Evolutionary conservation across 2,888 invertebrate species (phyloP).

Genomic region (Lucinisca nassula): DNA sequence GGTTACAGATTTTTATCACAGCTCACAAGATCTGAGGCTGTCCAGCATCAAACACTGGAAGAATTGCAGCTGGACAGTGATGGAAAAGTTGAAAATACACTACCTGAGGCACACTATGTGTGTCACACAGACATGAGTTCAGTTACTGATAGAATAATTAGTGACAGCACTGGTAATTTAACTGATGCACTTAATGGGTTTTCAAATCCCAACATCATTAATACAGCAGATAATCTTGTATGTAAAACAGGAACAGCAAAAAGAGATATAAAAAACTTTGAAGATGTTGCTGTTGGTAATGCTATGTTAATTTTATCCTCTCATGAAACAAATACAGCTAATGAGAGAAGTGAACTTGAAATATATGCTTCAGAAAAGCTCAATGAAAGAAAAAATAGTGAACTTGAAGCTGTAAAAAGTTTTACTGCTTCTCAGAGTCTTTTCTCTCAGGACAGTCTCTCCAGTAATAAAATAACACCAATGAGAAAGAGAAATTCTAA

Average conservation of each 20-base stretch:
- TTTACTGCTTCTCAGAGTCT: not conserved
- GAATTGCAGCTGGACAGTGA: no score
- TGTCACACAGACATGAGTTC: not conserved
- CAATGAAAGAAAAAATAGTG: not conserved
- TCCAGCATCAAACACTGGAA: not conserved
- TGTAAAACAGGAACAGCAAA: no score
- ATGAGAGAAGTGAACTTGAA: not conserved
- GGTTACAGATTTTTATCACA: constrained; percentile 59
- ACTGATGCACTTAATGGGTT: no score
- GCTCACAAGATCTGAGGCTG: constrained; percentile 19
- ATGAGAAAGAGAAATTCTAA: not conserved
- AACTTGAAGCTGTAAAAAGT: not conserved
- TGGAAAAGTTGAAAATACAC: no score
- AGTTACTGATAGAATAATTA: not conserved
- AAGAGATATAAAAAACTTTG: no score
- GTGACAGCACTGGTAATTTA: no score
- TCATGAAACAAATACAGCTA: no score
- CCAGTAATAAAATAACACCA: not conserved
- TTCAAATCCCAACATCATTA: no score
- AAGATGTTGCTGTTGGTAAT: no score
- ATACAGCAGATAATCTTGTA: no score
- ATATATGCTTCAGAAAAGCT: not conserved
- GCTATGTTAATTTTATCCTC: no score
- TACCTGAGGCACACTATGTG: no score
- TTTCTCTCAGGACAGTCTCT: not conserved